phyloP scores from a whole-genome alignment of 2,888 invertebrate species.

The Phasia obesa region DNA sequence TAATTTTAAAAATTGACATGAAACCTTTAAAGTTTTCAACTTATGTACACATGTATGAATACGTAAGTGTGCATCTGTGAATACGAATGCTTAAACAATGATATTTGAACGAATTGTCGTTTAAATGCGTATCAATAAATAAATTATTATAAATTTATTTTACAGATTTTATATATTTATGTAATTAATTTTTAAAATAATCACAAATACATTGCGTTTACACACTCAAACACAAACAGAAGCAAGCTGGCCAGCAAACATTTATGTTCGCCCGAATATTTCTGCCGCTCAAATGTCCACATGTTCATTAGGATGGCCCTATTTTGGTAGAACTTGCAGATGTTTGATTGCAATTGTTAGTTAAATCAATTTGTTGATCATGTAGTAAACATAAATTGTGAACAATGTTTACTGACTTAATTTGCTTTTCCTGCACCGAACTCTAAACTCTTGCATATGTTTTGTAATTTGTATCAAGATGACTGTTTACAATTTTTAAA shows the following conservation, averaged over 20 bases:
- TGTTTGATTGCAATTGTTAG: too few relatives aligned
- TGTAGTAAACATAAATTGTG: too few relatives aligned
- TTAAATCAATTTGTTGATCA: too few relatives aligned
- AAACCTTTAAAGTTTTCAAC: not conserved
- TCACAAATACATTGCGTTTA: slow-evolving; percentile 77
- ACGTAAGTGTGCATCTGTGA: slow-evolving; percentile 37
- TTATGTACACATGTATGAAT: not conserved
- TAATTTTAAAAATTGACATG: not conserved
- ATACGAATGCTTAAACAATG: slow-evolving; percentile 9
- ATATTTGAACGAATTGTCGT: slow-evolving; percentile 54
- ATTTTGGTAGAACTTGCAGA: too few relatives aligned
- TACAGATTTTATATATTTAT: slow-evolving; percentile 79
- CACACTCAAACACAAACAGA: slow-evolving; percentile 45
- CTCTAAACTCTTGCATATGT: too few relatives aligned
- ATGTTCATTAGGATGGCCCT: slow-evolving; percentile 14
- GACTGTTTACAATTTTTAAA: too few relatives aligned
- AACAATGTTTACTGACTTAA: too few relatives aligned
- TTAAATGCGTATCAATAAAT: slow-evolving; percentile 79
- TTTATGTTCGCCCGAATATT: slow-evolving; percentile 23
- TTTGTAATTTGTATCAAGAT: too few relatives aligned
- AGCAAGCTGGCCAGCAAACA: slow-evolving; percentile 35
- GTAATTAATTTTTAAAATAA: slow-evolving; percentile 82
- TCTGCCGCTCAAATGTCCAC: not conserved
- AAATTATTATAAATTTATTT: slow-evolving; percentile 81
- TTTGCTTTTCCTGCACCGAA: too few relatives aligned